Percentiles rank a stretch among this genome's conserved stretches.
phyloP scores from a whole-genome alignment of 2,797 vertebrate genomes.

The Trachops cirrhosus region DNA sequence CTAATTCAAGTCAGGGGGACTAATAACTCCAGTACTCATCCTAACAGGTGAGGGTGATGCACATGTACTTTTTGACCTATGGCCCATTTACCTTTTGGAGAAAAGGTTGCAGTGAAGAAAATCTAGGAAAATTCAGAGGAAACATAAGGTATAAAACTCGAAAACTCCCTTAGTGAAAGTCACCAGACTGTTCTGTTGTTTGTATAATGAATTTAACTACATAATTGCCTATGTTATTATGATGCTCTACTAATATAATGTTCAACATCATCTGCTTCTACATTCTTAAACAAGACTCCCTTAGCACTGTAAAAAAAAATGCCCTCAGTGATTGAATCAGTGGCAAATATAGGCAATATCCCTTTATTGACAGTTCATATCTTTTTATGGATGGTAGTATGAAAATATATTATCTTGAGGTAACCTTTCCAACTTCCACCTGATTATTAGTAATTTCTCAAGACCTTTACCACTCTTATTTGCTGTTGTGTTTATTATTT shows the following conservation, averaged over 20 bases:
- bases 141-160: neutral
- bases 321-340: neutral
- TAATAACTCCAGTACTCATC: neutral
- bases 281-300: neutral
- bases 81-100: neutral
- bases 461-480: neutral
- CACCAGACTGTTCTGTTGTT: neutral
- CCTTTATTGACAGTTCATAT: neutral
- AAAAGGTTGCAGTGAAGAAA: neutral
- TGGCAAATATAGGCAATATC: neutral
- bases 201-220: neutral
- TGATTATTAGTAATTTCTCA: neutral
- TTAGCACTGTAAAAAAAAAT: neutral
- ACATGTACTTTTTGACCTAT: neutral
- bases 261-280: neutral
- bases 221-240: neutral
- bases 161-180: neutral
- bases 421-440: neutral
- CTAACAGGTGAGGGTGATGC: neutral
- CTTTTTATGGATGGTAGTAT: neutral
- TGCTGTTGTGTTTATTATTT: neutral
- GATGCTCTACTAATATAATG: neutral
- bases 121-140: neutral
- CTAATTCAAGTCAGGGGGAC: neutral
- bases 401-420: neutral